These are phyloP conservation scores for Recurvirostra avosetta DNA, from an alignment of 2,113 vertebrate species.

Conservation along the genomic window DNA sequence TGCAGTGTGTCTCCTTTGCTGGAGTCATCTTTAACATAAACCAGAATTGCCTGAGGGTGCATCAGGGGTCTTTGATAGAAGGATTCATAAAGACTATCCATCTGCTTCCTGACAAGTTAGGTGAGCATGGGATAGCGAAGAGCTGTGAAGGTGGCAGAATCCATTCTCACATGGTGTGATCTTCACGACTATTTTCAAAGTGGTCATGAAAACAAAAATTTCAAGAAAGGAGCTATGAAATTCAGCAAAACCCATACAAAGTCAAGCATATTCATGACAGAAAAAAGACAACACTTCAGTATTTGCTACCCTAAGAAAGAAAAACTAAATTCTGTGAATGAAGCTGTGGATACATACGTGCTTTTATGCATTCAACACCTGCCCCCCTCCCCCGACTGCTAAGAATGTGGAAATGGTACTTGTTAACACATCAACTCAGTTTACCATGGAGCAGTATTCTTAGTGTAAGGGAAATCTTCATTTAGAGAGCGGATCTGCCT, in stretches of 20 bases:
- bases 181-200: constrained; percentile 13
- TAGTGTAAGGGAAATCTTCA: background rate
- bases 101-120: constrained; percentile 48
- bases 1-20: background rate
- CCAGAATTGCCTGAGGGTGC: background rate
- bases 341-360: background rate
- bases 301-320: background rate
- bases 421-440: background rate
- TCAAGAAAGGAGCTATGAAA: background rate
- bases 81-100: background rate
- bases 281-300: background rate
- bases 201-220: background rate
- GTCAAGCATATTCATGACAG: background rate
- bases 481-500: background rate
- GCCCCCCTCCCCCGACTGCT: background rate
- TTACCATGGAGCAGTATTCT: background rate
- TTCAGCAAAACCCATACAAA: background rate
- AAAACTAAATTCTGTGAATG: background rate
- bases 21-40: background rate
- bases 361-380: background rate
- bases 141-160: constrained; percentile 1
- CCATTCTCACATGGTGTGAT: background rate
- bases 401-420: background rate
- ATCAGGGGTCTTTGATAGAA: constrained; percentile 10
- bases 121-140: constrained; percentile 27